These are phyloP conservation scores for Buathra laborator DNA, from an alignment of 2,888 invertebrate species.

Conservation along the genomic window DNA sequence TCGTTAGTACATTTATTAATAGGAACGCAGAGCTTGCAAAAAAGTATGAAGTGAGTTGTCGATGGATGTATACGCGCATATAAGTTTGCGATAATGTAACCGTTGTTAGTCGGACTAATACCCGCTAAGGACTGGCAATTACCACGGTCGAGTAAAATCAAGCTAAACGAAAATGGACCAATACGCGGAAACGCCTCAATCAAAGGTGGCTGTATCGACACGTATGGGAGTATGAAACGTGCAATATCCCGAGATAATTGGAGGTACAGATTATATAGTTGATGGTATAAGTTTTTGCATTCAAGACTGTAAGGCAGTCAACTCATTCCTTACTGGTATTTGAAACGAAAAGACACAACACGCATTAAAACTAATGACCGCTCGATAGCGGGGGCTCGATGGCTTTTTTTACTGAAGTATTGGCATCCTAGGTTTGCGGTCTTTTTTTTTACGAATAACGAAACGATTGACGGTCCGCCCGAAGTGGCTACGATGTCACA, in stretches of 20 bases:
- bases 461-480: constrained; percentile 44
- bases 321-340: constrained; percentile 23
- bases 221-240: background rate
- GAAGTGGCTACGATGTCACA: background rate
- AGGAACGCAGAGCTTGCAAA: background rate
- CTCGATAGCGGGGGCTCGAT: constrained; percentile 35
- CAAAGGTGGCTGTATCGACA: background rate
- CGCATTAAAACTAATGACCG: constrained; percentile 43
- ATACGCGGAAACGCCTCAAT: constrained; percentile 17
- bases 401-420: background rate
- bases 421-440: constrained; percentile 34
- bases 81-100: background rate
- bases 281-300: constrained; percentile 1
- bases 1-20: background rate
- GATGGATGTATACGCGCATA: background rate
- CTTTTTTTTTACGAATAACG: constrained; percentile 43
- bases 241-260: background rate
- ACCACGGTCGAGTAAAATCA: background rate
- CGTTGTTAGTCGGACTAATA: background rate
- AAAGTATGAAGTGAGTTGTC: background rate
- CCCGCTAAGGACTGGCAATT: background rate
- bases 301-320: background rate
- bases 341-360: constrained; percentile 33
- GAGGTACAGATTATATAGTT: background rate
- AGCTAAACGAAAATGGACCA: constrained; percentile 1